These are phyloP conservation scores for Hypomesus transpacificus DNA, from an alignment of 2,113 vertebrate species.

Conservation along the genomic window DNA sequence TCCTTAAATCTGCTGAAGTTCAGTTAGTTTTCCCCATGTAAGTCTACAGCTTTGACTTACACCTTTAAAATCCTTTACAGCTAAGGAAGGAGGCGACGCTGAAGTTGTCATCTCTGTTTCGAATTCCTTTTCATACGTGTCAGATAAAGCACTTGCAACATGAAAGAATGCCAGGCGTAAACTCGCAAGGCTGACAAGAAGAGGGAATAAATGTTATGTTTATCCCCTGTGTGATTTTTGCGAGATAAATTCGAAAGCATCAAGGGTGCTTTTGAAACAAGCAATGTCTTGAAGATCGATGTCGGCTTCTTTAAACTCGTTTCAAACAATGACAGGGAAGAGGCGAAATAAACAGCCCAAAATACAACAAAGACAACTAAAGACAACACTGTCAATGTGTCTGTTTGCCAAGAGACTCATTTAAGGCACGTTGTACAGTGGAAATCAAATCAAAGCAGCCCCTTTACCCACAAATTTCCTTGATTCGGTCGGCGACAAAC, in stretches of 20 bases:
- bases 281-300: slow-evolving; percentile 46
- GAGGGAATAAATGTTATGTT: slow-evolving; percentile 6
- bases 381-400: slow-evolving; percentile 60
- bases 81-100: background rate
- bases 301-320: slow-evolving; percentile 44
- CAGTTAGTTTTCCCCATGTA: background rate
- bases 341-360: slow-evolving; percentile 66
- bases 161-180: background rate
- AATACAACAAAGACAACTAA: slow-evolving; percentile 64
- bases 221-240: slow-evolving; percentile 23
- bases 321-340: slow-evolving; percentile 52
- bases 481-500: slow-evolving; percentile 51
- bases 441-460: slow-evolving; percentile 54
- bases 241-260: slow-evolving; percentile 12
- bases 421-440: slow-evolving; percentile 49
- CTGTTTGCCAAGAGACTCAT: slow-evolving; percentile 42
- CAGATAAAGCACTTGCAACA: slow-evolving; percentile 6
- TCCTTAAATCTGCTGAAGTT: background rate
- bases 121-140: background rate
- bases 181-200: background rate
- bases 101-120: background rate
- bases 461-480: slow-evolving; percentile 43
- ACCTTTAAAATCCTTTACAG: background rate
- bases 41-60: background rate
- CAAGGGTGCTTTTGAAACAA: slow-evolving; percentile 30